Base-by-base conservation (phyloP, 2,113 vertebrate species). In the Eptatretus burgeri region DNA sequence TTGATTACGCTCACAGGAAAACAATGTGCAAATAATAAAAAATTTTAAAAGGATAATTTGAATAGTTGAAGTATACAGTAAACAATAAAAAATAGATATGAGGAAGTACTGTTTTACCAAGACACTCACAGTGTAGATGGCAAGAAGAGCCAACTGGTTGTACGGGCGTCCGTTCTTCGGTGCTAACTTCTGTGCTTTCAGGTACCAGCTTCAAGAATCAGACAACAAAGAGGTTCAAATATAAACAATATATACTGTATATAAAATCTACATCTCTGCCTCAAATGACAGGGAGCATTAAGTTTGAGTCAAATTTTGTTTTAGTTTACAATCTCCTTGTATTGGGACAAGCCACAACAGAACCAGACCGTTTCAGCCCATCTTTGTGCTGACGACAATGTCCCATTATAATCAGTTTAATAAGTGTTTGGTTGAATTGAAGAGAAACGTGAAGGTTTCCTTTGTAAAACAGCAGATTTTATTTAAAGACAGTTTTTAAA, bases 111-210 rank as follows among this genome's bases (percentile, higher is more conserved):
- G 27, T 41, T 41, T 41, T 41, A 41, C 27, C 27, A 41, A 7
- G 27, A 41, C 27, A 41, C 84, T 82, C 70, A 98, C 89, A 69
- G 91, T 98, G 72, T 98, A 98, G 60, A 98, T 83, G 51, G 91
- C 91, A 69, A 98, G 75, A 27, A 98, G 75, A 1, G 91, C 91
- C 69, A 98, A 72, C 73, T 95, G 91, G 72, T 94, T 95, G 74
- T 98, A 98, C 0, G 91, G 91, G 16, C 91, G 80, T 18, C 89
- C 91, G 16, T 98, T 98, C 74, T 98, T 98, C 10, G 91, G 91
- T 67, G 91, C 91, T 67, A 98, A 93, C 68, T 98, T 85, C 71
- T 95, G 85, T 64, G 91, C 91, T 75, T 95, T 95, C 73, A 98
- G 74, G 72, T 95, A 95, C 89, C 91, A 98, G 71, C 91, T 98